Evolutionary conservation across 2,797 vertebrate species (phyloP), one percentile per base, ranked within the genome.

Genomic region (Tadarida brasiliensis): DNA sequence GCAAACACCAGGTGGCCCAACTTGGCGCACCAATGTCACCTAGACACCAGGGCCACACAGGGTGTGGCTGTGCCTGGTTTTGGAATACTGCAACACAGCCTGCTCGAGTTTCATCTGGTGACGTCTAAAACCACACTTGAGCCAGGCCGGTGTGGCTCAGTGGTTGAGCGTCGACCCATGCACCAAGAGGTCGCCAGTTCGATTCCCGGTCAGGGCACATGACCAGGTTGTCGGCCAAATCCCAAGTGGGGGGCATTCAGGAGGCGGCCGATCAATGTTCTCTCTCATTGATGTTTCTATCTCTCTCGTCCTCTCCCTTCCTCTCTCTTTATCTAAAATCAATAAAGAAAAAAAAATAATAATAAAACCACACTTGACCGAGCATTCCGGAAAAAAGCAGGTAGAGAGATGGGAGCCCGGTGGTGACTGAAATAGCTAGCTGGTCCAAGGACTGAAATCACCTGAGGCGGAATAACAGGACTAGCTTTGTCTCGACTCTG

Each of bases 101-200:
- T 51, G 7, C 9, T 73, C 0, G 0, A 61, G 35, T 87, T 90
- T 85, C 17, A 39, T 71, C 88, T 85, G 70, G 49, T 67, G 81
- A 95, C 9, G 39, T 90, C 68, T 96, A 63, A 94, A 56, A 11
- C 54, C 77, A 87, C 4, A 30, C 84, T 87, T 73, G 28, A 49
- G 39, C 39, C 39, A 5, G 39, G 39, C 39, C 39, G 39, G 39
- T 44, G 39, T 44, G 39, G 39, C 39, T 44, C 39, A 44, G 39
- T 44, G 39, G 39, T 44, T 44, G 39, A 44, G 39, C 39, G 3
- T 44, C 7, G 39, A 44, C 39, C 39, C 39, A 44, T 44, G 39
- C 39, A 44, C 3, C 39, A 44, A 44, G 39, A 44, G 39, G 39
- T 44, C 39, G 7, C 39, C 39, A 44, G 39, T 44, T 44, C 39